These are phyloP conservation scores for Ctenopoma multispine DNA, from an alignment of 2,797 vertebrate species.

Conservation along the genomic window DNA sequence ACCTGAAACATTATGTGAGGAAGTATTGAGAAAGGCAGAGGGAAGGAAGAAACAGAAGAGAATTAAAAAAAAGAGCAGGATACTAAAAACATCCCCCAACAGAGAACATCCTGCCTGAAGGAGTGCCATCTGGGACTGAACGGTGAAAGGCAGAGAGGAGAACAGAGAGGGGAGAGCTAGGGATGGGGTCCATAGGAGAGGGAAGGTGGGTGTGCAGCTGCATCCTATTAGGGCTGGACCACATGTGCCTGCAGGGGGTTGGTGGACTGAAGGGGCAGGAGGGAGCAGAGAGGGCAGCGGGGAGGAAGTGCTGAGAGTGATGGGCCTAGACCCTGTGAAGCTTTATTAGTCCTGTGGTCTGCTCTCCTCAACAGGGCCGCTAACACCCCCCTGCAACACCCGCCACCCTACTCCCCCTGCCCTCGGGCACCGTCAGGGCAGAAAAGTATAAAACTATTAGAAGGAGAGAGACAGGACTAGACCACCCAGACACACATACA, in stretches of 20 bases:
- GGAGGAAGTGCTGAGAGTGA: slow-evolving; percentile 90
- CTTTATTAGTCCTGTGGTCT: slow-evolving; percentile 97
- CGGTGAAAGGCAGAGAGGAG: slow-evolving; percentile 62
- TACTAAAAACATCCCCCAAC: slow-evolving; percentile 52
- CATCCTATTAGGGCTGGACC: slow-evolving; percentile 95
- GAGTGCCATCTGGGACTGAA: slow-evolving; percentile 74
- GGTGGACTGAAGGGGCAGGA: slow-evolving; percentile 88
- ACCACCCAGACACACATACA: slow-evolving; percentile 93
- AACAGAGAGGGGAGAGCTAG: slow-evolving; percentile 61
- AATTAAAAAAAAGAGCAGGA: slow-evolving; percentile 34
- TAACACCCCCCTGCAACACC: slow-evolving; percentile 83
- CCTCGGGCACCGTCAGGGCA: slow-evolving; percentile 93
- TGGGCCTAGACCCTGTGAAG: slow-evolving; percentile 90
- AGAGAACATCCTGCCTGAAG: slow-evolving; percentile 59
- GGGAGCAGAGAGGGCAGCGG: slow-evolving; percentile 91
- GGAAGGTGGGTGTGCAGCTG: slow-evolving; percentile 96
- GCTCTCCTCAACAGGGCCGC: slow-evolving; percentile 91
- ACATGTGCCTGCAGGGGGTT: slow-evolving; percentile 90
- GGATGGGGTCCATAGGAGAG: slow-evolving; percentile 85
- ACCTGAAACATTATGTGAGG: background rate
- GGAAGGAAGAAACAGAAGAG: background rate
- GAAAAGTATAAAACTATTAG: slow-evolving; percentile 90
- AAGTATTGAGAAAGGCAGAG: slow-evolving; percentile 24
- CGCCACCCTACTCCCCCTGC: slow-evolving; percentile 71
- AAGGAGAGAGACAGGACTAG: slow-evolving; percentile 79